These are phyloP conservation scores for Globodera rostochiensis DNA, from an alignment of 1,140 invertebrate species.

Conservation along the genomic window DNA sequence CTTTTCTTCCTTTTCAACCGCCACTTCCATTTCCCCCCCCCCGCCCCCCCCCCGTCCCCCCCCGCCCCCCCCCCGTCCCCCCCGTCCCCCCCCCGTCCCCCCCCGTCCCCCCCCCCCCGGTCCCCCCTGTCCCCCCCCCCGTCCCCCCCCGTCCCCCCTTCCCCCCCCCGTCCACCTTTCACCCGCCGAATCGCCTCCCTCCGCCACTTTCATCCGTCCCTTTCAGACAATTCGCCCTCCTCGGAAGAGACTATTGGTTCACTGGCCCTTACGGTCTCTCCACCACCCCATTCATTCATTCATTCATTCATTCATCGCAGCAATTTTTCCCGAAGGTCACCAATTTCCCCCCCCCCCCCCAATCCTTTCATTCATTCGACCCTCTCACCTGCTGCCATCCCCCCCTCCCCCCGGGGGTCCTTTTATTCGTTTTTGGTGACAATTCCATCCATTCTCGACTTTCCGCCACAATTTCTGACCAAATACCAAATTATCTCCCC, in stretches of 20 bases:
- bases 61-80: not conserved
- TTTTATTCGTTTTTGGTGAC: not conserved
- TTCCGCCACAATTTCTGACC: not conserved
- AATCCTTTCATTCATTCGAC: not conserved
- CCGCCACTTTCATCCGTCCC: not conserved
- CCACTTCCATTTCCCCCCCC: not conserved
- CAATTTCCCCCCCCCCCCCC: not conserved
- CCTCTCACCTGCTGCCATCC: slow-evolving; percentile 11
- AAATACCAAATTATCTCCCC: not conserved
- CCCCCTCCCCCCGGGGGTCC: not conserved
- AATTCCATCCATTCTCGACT: not conserved
- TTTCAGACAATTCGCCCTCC: not conserved
- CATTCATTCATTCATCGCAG: no score
- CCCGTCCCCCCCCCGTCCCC: no score
- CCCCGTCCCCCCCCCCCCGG: not conserved
- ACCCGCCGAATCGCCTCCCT: not conserved
- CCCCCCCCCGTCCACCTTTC: not conserved
- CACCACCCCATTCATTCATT: not conserved
- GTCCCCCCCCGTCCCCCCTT: not conserved
- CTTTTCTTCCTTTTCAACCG: not conserved
- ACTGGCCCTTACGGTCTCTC: not conserved
- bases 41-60: not conserved
- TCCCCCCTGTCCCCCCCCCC: not conserved
- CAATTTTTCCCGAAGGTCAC: slow-evolving; percentile 15
- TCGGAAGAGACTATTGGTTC: not conserved